Base-by-base conservation (phyloP, 2,888 invertebrate genomes). In the Synanthedon formicaeformis region DNA sequence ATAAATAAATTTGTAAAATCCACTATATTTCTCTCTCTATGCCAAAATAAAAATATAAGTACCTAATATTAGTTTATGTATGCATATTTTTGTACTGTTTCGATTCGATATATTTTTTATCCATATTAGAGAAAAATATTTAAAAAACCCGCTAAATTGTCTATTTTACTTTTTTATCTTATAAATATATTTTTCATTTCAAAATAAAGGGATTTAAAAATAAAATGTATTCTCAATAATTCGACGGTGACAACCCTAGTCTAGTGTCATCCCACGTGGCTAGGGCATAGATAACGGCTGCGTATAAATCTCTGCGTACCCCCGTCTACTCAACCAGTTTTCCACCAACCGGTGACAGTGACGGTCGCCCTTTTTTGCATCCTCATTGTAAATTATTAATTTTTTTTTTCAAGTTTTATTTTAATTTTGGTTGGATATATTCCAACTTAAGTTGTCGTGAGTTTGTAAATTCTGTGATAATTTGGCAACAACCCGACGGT, bases 401-500 rank as follows among this genome's bases (percentile, higher is more conserved):
- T 23, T 18, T 50, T 23, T 18, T 50, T 50, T 16, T 12, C 5
- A 45, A 45, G 2, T 49, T 49, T 23, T 5, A 23, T 4, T 49
- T 18, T 10, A 4, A 23, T 18, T 18, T 49, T 23, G 18, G 49
- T 49, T 49, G 18, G 16, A 18, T 23, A 18, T 16, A 45, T 49
- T 49, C 49, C 16, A 49, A 49, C 16, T 18, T 10, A 12, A 50
- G 50, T 50, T 40, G 40, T 8, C 18, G 6, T 45, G 6, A 8
- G 34, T 52, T 52, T 52, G 52, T 50, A 53, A 51, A 51, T 48
- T 45, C 45, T 48, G 8, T 27, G 51, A 51, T 53, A 50, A 63
- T 72, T 87, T 83, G 81, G 87, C 88, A 87, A 73, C 87, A 87
- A 84, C 87, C 87, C 52, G 12, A 8, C 13, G 51, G 88, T 87